Percentiles rank a stretch among this genome's conserved stretches.
Evolutionary conservation across 2,797 vertebrate genomes (phyloP).

Genomic region (Ceyx erithaca): DNA sequence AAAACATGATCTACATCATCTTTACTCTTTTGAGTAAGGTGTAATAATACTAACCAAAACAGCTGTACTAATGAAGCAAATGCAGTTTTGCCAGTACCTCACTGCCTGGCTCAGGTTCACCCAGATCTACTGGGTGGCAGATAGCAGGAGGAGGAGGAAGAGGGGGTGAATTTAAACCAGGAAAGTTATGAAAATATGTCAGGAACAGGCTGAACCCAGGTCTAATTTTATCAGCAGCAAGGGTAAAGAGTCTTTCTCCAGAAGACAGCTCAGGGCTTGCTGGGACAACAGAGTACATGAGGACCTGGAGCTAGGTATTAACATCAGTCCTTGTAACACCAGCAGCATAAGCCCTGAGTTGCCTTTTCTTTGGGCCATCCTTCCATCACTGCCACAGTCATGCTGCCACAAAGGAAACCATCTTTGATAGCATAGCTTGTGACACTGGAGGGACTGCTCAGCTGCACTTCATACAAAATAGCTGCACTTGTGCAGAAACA

Average conservation of each 20-base stretch:
- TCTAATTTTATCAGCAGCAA: conserved; percentile 9
- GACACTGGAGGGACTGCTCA: background rate
- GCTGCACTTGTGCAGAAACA: background rate
- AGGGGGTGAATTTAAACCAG: background rate
- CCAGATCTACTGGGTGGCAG: background rate
- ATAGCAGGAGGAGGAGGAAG: background rate
- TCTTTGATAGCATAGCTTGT: background rate
- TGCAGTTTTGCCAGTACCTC: background rate
- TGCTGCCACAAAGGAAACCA: background rate
- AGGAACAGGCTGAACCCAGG: background rate
- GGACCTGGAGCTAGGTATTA: background rate
- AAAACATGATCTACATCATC: conserved; percentile 9
- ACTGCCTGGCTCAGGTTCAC: background rate
- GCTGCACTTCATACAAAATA: background rate
- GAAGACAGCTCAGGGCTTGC: background rate
- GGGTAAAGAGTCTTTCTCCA: background rate
- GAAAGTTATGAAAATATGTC: conserved; percentile 28
- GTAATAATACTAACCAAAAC: background rate
- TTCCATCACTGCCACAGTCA: background rate
- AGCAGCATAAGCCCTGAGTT: background rate
- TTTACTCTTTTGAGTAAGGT: conserved; percentile 6
- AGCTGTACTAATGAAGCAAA: background rate
- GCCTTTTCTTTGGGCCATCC: background rate
- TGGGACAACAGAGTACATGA: background rate
- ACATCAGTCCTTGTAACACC: background rate